phyloP scores from a whole-genome alignment of 64 coral and sea anemone genomes.

The Anthopleura sola region DNA sequence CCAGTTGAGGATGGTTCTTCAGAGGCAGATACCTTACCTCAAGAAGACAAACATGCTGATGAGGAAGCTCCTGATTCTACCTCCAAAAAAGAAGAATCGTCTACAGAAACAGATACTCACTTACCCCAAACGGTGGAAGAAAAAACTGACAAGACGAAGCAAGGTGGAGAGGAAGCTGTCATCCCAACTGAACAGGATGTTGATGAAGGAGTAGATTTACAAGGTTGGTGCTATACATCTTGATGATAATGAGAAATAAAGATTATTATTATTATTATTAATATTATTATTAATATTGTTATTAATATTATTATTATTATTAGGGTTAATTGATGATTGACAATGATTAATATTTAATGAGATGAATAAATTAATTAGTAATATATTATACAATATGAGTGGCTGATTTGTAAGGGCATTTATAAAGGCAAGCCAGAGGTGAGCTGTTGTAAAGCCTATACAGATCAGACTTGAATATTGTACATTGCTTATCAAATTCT shows the following conservation, averaged over 20 bases:
- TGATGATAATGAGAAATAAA: not conserved
- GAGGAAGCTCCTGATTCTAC: constrained; percentile 1
- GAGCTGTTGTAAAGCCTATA: too few relatives aligned
- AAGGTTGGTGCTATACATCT: constrained; percentile 36
- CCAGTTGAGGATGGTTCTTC: not conserved
- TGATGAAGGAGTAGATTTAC: constrained; percentile 95
- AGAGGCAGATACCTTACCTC: not conserved
- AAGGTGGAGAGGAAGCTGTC: not conserved
- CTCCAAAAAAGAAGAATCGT: not conserved
- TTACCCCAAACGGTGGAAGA: constrained; percentile 32
- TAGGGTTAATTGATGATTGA: too few relatives aligned
- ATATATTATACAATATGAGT: too few relatives aligned
- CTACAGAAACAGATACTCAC: not conserved
- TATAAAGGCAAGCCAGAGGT: too few relatives aligned
- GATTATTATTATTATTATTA: too few relatives aligned
- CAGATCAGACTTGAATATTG: too few relatives aligned
- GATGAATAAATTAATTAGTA: too few relatives aligned
- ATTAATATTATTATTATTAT: too few relatives aligned
- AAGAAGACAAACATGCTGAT: not conserved
- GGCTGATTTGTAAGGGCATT: too few relatives aligned
- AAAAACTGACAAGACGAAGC: not conserved
- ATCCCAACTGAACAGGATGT: constrained; percentile 55
- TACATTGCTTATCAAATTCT: too few relatives aligned
- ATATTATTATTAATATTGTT: too few relatives aligned
- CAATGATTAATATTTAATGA: too few relatives aligned